Evolutionary conservation across 2,113 vertebrate genomes (phyloP).

Genomic region (Sinocyclocheilus anshuiensis): DNA sequence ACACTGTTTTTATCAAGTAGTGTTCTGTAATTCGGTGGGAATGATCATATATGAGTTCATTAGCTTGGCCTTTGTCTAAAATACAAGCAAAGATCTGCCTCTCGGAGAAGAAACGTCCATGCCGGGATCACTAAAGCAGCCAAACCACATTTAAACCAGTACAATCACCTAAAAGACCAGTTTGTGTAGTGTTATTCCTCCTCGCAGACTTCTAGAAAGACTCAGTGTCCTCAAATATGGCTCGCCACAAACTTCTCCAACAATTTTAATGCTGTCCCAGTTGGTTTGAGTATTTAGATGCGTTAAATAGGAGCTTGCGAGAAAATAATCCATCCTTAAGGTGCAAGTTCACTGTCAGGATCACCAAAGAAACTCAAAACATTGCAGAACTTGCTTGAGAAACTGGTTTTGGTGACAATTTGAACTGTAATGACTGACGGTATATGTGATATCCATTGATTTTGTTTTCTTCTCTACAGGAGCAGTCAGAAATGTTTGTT

Average conservation of each 20-base stretch:
- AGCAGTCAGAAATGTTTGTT: background rate
- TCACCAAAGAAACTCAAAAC: background rate
- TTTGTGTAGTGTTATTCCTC: background rate
- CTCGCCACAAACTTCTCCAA: background rate
- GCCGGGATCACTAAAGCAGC: background rate
- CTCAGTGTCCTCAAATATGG: background rate
- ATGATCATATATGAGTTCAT: background rate
- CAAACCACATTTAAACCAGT: background rate
- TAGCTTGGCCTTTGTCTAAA: slow-evolving; percentile 3
- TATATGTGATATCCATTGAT: background rate
- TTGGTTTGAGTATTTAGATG: background rate
- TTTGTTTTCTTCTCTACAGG: background rate
- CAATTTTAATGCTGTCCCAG: background rate
- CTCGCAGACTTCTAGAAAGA: background rate
- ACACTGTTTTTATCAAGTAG: background rate
- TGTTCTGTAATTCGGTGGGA: background rate
- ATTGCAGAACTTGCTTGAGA: background rate
- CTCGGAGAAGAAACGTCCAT: background rate
- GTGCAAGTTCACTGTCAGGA: background rate
- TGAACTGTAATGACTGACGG: background rate
- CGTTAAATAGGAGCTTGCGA: background rate
- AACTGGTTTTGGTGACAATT: background rate
- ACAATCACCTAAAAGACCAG: background rate
- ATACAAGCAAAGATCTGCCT: background rate
- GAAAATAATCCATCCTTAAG: background rate